These are phyloP conservation scores for Syrrhaptes paradoxus DNA, from an alignment of 2,113 vertebrate genomes.

Conservation along the genomic window DNA sequence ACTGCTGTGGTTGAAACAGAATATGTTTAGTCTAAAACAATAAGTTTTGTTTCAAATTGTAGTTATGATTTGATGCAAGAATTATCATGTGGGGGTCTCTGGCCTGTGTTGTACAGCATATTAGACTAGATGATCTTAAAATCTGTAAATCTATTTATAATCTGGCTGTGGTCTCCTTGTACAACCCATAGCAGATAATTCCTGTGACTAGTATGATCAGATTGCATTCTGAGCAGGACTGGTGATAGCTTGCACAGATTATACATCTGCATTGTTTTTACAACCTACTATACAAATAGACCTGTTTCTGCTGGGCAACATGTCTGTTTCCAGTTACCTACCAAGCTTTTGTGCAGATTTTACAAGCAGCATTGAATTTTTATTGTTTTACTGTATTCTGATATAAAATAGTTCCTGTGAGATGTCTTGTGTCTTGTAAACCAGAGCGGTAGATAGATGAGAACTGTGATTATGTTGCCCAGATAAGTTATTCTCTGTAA, in stretches of 20 bases:
- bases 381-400: constrained; percentile 10
- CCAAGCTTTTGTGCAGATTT: neutral
- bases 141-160: neutral
- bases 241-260: neutral
- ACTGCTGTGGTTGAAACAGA: neutral
- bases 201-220: neutral
- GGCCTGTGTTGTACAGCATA: neutral
- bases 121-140: neutral
- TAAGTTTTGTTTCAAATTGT: neutral
- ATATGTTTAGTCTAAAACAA: neutral
- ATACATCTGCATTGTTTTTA: neutral
- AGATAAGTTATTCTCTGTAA: neutral
- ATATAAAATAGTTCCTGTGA: neutral
- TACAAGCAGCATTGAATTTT: constrained; percentile 2
- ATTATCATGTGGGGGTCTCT: neutral
- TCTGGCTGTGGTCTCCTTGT: neutral
- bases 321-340: constrained; percentile 34
- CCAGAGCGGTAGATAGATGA: neutral
- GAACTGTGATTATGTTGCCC: neutral
- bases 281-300: neutral
- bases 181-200: neutral
- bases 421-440: constrained; percentile 23
- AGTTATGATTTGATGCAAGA: neutral
- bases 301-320: neutral
- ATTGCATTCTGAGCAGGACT: neutral